Evolutionary conservation across 2,888 invertebrate species (phyloP).

Genomic region (Rotaria sp.): DNA sequence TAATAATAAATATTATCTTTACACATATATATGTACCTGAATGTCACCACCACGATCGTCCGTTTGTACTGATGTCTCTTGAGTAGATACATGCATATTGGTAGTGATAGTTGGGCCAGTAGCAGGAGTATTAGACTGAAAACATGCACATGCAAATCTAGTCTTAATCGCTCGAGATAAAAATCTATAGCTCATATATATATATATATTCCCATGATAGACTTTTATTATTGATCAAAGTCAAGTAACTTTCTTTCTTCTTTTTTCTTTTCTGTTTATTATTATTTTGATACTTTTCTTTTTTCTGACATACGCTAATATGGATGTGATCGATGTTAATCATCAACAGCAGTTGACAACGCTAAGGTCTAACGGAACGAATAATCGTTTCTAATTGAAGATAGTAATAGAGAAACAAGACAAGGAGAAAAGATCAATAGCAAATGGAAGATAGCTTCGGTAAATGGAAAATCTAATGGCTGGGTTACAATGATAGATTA

Average conservation of each 20-base stretch:
- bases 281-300: not conserved
- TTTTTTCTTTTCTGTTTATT: not conserved
- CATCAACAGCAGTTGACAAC: not conserved
- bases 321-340: not conserved
- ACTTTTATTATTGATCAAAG: not conserved
- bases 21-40: not conserved
- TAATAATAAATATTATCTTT: too few relatives aligned
- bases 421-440: not conserved
- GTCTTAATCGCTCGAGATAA: not conserved
- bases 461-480: not conserved
- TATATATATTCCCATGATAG: not conserved
- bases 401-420: not conserved
- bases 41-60: not conserved
- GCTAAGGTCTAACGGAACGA: not conserved
- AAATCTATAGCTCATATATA: not conserved
- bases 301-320: not conserved
- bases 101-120: not conserved
- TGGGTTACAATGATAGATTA: not conserved
- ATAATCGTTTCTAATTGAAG: not conserved
- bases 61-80: not conserved
- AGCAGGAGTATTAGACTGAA: not conserved
- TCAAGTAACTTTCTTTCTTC: not conserved
- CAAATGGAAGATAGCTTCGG: not conserved
- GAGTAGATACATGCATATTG: not conserved
- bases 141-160: constrained; percentile 19